These are phyloP conservation scores for Zingel zingel DNA, from an alignment of 2,113 vertebrate genomes.

Conservation along the genomic window DNA sequence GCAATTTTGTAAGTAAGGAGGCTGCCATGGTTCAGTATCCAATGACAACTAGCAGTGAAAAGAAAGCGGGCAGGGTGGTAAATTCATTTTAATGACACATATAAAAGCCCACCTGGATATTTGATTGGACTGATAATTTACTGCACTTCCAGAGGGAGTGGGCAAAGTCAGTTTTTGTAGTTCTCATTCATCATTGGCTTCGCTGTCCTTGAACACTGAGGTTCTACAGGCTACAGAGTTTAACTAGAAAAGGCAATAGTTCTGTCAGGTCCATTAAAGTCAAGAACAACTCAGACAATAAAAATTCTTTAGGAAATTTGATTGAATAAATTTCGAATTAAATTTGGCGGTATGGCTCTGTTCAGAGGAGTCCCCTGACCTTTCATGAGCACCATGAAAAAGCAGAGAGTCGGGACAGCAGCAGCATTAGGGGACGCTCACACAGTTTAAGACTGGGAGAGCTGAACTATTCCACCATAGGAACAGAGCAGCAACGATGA, in stretches of 20 bases:
- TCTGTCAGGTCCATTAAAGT: too few relatives aligned
- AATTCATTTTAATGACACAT: constrained; percentile 25
- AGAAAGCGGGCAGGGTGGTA: constrained; percentile 12
- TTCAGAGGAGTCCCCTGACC: too few relatives aligned
- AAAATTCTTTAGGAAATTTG: too few relatives aligned
- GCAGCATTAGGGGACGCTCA: too few relatives aligned
- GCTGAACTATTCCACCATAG: too few relatives aligned
- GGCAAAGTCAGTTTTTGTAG: background rate
- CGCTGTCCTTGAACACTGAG: background rate
- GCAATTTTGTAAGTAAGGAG: constrained; percentile 7
- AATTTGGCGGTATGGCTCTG: too few relatives aligned
- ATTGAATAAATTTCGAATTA: too few relatives aligned
- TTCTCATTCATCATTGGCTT: background rate
- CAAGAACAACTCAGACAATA: too few relatives aligned
- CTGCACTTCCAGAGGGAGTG: background rate
- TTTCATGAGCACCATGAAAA: too few relatives aligned
- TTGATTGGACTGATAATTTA: constrained; percentile 4
- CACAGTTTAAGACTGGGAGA: too few relatives aligned
- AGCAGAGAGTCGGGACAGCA: too few relatives aligned
- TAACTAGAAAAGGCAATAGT: background rate
- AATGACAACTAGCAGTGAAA: constrained; percentile 5
- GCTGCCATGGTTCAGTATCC: constrained; percentile 22
- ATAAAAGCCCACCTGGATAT: constrained; percentile 7
- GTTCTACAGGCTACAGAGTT: background rate
- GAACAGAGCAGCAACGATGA: too few relatives aligned